Conservation (phyloP, 2,888 invertebrate species). For the Ecliptopera silaceata region DNA sequence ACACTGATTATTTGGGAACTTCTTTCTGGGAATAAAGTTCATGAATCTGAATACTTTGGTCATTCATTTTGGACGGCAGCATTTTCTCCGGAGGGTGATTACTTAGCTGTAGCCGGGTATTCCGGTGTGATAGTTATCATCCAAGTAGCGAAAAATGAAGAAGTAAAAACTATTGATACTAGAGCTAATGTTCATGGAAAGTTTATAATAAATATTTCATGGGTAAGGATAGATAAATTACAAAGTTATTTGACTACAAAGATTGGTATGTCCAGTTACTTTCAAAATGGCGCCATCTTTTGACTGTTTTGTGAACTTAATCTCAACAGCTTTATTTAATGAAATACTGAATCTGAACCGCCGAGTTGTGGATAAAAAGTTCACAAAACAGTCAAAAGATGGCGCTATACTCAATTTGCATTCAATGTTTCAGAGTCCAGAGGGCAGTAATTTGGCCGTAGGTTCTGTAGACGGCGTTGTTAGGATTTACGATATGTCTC, state of each 20-base stretch:
- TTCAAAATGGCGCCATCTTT: neutral
- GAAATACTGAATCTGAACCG: no score
- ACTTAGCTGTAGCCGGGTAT: conserved; percentile 95
- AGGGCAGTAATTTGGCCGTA: conserved; percentile 95
- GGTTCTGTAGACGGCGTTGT: conserved; percentile 97
- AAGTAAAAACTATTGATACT: conserved; percentile 91
- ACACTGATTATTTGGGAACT: conserved; percentile 96
- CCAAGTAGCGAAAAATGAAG: conserved; percentile 87
- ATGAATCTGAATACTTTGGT: conserved; percentile 92
- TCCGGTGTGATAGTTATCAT: conserved; percentile 93
- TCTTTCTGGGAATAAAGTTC: conserved; percentile 90
- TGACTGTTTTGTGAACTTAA: neutral
- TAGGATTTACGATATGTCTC: conserved; percentile 94
- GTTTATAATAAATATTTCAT: conserved; percentile 95
- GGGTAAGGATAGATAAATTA: conserved; percentile 84
- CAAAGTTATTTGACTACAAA: no score
- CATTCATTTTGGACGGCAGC: conserved; percentile 96
- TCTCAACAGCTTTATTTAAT: no score
- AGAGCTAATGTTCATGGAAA: conserved; percentile 86
- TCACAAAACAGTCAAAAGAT: neutral
- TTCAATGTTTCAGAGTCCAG: conserved; percentile 87
- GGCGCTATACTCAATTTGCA: neutral
- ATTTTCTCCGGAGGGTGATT: conserved; percentile 95
- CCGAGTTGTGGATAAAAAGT: neutral
- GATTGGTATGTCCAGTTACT: no score